Conservation (phyloP, 2,888 invertebrate genomes). For the Drosophila sordidapex region DNA sequence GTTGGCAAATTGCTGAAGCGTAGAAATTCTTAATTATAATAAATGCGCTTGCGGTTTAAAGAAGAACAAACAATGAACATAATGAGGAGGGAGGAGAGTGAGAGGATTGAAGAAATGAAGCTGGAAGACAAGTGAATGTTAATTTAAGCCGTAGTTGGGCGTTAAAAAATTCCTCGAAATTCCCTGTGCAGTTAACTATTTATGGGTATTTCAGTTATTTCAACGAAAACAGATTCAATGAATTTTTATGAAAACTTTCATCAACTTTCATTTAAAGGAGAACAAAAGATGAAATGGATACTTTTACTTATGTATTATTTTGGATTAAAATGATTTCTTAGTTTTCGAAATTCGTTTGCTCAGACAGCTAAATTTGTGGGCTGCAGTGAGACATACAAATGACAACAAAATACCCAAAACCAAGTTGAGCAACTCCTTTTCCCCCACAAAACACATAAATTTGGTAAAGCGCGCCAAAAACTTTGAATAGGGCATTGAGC, state of each 20-base stretch:
- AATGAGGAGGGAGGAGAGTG: neutral
- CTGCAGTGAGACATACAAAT: constrained; percentile 29
- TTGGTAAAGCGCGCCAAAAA: constrained; percentile 33
- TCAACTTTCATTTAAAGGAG: neutral
- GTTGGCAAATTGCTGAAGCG: constrained; percentile 62
- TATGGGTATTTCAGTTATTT: constrained; percentile 23
- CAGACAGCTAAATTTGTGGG: neutral
- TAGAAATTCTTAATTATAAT: constrained; percentile 66
- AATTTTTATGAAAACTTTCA: neutral
- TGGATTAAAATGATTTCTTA: constrained; percentile 1
- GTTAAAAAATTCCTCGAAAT: neutral
- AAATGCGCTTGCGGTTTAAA: constrained; percentile 34
- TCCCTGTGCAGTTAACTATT: constrained; percentile 22
- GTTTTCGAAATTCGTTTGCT: constrained; percentile 5
- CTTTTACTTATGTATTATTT: neutral
- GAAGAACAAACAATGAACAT: constrained; percentile 9
- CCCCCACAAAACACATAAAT: constrained; percentile 48
- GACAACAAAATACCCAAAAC: constrained; percentile 26
- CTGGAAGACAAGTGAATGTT: constrained; percentile 30
- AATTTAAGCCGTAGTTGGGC: constrained; percentile 9
- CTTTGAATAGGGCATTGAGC: constrained; percentile 40
- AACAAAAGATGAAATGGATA: neutral
- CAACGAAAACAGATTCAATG: neutral
- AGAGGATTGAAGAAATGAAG: neutral
- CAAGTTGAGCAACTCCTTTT: constrained; percentile 26